Evolutionary conservation across 2,888 invertebrate species (phyloP), one percentile per base, ranked within the genome.

Genomic region (Seira musarum): DNA sequence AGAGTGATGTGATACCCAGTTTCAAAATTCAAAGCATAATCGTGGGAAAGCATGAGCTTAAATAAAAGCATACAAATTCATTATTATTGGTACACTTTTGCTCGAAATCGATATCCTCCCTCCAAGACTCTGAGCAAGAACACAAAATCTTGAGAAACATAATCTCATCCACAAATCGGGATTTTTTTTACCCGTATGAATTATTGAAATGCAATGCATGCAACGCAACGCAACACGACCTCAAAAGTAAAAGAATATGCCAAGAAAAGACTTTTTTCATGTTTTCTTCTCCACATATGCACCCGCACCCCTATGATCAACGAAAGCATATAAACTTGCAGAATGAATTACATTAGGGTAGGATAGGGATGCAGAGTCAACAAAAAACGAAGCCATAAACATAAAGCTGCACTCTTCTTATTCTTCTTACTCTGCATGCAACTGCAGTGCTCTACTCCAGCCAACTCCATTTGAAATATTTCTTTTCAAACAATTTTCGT

Each of bases 331-430:
- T 10, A 15, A n/a, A 22, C 3, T 6, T 30, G 24, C 35, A 66
- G 61, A 78, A 78, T 78, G 78, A 78, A 78, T 78, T 24, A 78
- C 66, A 67, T 78, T 78, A 78, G 71, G 78, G 78, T 78, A 78
- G 78, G 78, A 78, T 78, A 78, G 78, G 78, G 71, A 70, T 40
- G 40, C 5, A 40, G 40, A 40, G 6, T 40, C 40, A 13, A 40
- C 40, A 40, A 40, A 40, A 40, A 40, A 40, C 13, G 40, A 40
- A 40, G 40, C 40, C 40, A 40, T 13, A 40, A 40, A 40, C n/a
- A n/a, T n/a, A n/a, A n/a, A n/a, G n/a, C 5, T 40, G 6, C 40
- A 40, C 40, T 40, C 6, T 40, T 40, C 40, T 40, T n/a, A 13
- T 40, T 40, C 40, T 40, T 40, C 13, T 13, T 40, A 13, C 40